Evolutionary conservation across 2,113 vertebrate genomes (phyloP).

Genomic region (Carlito syrichta): DNA sequence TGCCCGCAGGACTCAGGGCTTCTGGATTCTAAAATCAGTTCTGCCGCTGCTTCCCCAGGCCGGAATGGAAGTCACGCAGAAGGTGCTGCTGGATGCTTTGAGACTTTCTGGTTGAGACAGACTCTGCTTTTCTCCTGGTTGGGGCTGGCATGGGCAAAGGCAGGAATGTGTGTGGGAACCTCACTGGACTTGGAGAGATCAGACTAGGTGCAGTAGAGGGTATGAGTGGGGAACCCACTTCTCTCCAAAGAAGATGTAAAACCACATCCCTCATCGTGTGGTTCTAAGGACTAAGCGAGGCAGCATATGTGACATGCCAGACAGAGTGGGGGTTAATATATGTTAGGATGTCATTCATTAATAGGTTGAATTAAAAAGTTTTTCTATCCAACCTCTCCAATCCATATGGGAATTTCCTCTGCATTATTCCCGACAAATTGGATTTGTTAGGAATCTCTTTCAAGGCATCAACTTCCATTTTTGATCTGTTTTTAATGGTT

Average conservation of each 20-base stretch:
- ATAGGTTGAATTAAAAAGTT: neutral
- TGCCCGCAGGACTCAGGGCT: neutral
- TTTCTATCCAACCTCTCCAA: neutral
- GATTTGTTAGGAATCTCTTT: neutral
- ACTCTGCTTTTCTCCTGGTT: neutral
- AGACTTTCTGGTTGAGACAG: neutral
- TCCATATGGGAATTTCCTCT: neutral
- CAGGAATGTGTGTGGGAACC: neutral
- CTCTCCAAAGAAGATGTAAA: neutral
- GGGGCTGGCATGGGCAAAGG: neutral
- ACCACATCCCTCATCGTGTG: neutral
- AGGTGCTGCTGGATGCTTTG: neutral
- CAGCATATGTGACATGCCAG: neutral
- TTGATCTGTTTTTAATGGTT: neutral
- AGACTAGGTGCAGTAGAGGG: neutral
- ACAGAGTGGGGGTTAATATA: neutral
- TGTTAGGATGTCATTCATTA: neutral
- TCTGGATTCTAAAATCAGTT: neutral
- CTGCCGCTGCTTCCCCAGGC: neutral
- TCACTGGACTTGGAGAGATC: neutral
- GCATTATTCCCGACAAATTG: neutral
- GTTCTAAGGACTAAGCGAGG: neutral
- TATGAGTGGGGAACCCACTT: neutral
- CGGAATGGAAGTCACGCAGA: rapidly evolving
- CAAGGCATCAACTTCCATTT: neutral